Evolutionary conservation across 2,797 vertebrate species (phyloP).

Genomic region (Borostomias antarcticus): DNA sequence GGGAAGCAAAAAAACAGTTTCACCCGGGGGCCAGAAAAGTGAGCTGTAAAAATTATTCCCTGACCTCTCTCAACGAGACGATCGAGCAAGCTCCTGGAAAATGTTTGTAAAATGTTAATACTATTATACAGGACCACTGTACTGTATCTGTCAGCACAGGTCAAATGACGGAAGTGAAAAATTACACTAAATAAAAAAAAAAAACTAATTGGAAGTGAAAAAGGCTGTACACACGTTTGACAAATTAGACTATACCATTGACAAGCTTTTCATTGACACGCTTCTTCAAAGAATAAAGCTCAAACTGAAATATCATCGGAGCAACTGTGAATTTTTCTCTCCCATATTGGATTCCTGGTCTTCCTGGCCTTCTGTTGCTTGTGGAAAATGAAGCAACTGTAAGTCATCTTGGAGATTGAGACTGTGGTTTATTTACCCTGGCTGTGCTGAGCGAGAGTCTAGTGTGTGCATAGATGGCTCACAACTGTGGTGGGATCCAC

Average conservation of each 20-base stretch:
- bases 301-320: not conserved
- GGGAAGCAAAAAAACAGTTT: no score
- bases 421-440: constrained; percentile 68
- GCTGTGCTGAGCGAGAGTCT: constrained; percentile 59
- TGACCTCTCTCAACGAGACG: no score
- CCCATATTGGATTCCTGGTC: constrained; percentile 59
- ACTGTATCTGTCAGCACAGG: not conserved
- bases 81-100: no score
- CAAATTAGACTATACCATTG: not conserved
- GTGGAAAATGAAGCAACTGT: constrained; percentile 55
- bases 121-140: no score
- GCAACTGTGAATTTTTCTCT: constrained; percentile 14
- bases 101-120: no score
- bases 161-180: not conserved
- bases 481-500: constrained; percentile 62
- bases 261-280: no score
- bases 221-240: not conserved
- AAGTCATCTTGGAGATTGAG: constrained; percentile 39
- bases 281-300: not conserved
- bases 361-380: constrained; percentile 63
- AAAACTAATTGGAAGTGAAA: not conserved
- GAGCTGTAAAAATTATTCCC: no score
- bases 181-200: not conserved
- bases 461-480: constrained; percentile 50
- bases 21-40: no score